Base-by-base conservation (phyloP, 1,140 invertebrate genomes). In the Drosophila orena region DNA sequence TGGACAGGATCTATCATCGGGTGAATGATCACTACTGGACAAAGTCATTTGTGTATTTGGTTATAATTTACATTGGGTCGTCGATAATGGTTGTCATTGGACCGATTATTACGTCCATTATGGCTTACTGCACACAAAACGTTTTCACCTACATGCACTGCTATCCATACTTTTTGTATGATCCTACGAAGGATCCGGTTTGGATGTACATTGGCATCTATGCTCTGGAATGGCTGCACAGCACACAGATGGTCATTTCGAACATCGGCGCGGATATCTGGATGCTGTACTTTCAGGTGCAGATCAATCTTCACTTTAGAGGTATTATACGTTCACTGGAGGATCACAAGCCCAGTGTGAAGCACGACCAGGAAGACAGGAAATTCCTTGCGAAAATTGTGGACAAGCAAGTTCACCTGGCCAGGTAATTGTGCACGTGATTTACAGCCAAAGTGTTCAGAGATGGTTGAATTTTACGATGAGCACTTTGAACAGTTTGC, bases 221-320 rank as follows among this genome's bases (percentile, higher is more conserved):
- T 38, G 4, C 24, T 1, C 4, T 70, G 4, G 85, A 90, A 34
- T 60, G 60, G 40, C n/a, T 78, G 22, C 77, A 90, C 53, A 76
- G 72, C 38, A 64, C 69, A 8, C 66, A 75, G 1, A 69, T 83
- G 53, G 65, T 80, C 17, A 56, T 71, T 12, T 77, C 60, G 12
- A 84, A 79, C 24, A 57, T 79, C 6, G 54, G 57, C 42, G 61
- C 77, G 0, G 84, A 90, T 56, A 58, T 79, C 6, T 90, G 66
- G 77, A 58, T 90, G 12, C 44, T 89, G 0, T 73, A 49, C 27
- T 84, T 89, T 52, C 54, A 74, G 7, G 44, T 59, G 3, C 85
- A 89, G 44, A 69, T 90, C 7, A 79, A 78, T 55, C 73, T 90
- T 55, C 85, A 90, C 20, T 70, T 90, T 3, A 70, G 71, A 24